phyloP scores from a whole-genome alignment of 2,888 invertebrate genomes.

The Leptarthrus brevirostris region DNA sequence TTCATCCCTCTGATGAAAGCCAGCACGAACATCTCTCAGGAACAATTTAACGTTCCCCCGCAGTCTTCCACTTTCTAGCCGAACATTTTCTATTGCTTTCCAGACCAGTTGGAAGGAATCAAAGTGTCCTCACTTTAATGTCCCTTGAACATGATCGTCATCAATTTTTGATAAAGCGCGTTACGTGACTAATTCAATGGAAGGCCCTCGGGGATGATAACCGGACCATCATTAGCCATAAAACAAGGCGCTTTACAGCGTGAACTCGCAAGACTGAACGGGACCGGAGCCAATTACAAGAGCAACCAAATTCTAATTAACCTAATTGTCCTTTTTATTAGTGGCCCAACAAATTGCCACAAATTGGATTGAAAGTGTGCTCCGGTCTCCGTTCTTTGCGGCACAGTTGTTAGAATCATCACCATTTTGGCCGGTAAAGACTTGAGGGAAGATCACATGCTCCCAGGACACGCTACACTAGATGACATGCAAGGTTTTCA shows the following conservation, averaged over 20 bases:
- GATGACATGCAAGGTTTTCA: conserved; percentile 8
- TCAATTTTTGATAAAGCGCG: conserved; percentile 48
- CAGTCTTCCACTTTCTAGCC: neutral
- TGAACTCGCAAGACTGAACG: neutral
- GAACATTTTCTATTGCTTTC: neutral
- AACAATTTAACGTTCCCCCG: conserved; percentile 35
- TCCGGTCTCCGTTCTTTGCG: neutral
- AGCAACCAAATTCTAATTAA: conserved; percentile 48
- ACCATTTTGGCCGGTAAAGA: conserved; percentile 6
- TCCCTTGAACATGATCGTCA: conserved; percentile 46
- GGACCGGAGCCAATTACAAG: conserved; percentile 41
- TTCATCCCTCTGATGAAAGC: conserved; percentile 43
- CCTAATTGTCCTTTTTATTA: conserved; percentile 48
- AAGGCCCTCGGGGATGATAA: conserved; percentile 42
- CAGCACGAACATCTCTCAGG: conserved; percentile 47
- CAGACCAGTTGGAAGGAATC: conserved; percentile 27
- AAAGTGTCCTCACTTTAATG: conserved; percentile 49
- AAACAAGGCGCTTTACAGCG: conserved; percentile 24
- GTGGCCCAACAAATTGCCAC: conserved; percentile 43
- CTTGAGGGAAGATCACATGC: conserved; percentile 44
- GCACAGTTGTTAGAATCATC: conserved; percentile 40
- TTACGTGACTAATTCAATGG: conserved; percentile 48
- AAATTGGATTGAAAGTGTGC: conserved; percentile 46
- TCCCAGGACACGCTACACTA: conserved; percentile 5
- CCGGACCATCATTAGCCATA: conserved; percentile 46